Evolutionary conservation across 1,140 invertebrate species (phyloP), one percentile per base, ranked within the genome.

Genomic region (Caenorhabditis remanei): DNA sequence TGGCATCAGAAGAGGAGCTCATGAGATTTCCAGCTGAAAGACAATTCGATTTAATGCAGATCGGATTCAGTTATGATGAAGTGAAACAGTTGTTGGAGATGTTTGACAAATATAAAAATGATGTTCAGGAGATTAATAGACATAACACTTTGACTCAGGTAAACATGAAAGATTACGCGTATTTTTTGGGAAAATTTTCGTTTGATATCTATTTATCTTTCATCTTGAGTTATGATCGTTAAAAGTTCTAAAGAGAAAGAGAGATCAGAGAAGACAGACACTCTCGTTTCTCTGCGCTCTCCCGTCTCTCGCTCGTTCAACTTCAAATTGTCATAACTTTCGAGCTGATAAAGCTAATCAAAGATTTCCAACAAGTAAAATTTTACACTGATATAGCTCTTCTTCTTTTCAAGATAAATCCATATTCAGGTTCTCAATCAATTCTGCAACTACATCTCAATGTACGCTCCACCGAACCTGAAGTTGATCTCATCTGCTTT

Each of bases 61-160:
- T 88, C 21, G 87, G 87, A 32, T 88, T 88, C 46, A 61, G 50
- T 58, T 88, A 79, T 32, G 87, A 88, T 56, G 87, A 88, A 41
- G 61, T 88, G 4, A 88, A 85, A 43, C 83, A 85, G 84, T 43
- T 88, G 14, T 40, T 58, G 7, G 86, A 87, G n/a, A 87, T 87
- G 75, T 87, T 87, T 61, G 86, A 87, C 8, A 71, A 87, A 13
- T 87, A 58, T 63, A 87, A 87, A 50, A 71, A 82, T 58, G 83
- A 84, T 40, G 41, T 61, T 14, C 55, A 84, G 24, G 83, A 84
- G 46, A 50, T 65, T 13, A 84, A 43, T n/a, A 61, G 58, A 41
- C 55, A 58, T 56, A 32, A 46, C 9, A 40, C 53, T 41, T 50
- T 85, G 16, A 79, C 21, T 6, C 85, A 85, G 84, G 83, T 84